Percentiles rank a stretch among this genome's conserved stretches.
Evolutionary conservation across 2,797 vertebrate species (phyloP).

Genomic region (Corythornis leucogaster): DNA sequence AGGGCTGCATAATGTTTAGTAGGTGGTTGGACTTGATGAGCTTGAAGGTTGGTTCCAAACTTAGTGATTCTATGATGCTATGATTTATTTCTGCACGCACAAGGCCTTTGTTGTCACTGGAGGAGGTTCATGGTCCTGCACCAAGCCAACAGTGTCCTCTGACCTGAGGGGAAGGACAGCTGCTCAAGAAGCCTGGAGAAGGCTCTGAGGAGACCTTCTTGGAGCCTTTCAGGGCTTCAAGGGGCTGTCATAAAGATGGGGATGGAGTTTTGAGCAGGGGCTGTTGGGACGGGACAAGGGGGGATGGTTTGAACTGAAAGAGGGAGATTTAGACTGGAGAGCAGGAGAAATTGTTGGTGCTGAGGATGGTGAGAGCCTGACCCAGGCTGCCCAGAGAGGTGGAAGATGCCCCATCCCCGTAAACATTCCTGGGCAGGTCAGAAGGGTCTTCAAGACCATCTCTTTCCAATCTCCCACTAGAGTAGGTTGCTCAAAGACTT

Average conservation of each 20-base stretch:
- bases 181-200: not conserved
- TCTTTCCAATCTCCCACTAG: not conserved
- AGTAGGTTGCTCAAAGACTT: not conserved
- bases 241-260: not conserved
- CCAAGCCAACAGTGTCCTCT: not conserved
- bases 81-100: not conserved
- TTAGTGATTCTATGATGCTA: too few species aligned
- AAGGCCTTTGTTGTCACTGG: accelerated
- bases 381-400: not conserved
- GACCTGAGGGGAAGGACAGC: not conserved
- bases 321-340: not conserved
- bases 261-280: not conserved
- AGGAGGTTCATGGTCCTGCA: not conserved
- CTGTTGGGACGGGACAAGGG: not conserved
- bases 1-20: not conserved
- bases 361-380: not conserved
- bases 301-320: not conserved
- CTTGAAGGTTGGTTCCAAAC: too few species aligned
- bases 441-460: not conserved
- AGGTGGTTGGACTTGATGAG: too few species aligned
- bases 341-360: not conserved
- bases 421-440: not conserved
- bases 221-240: not conserved
- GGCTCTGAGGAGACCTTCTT: not conserved
- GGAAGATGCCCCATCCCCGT: not conserved